These are phyloP conservation scores for Zosterops lateralis DNA, from an alignment of 2,113 vertebrate genomes.

Conservation along the genomic window DNA sequence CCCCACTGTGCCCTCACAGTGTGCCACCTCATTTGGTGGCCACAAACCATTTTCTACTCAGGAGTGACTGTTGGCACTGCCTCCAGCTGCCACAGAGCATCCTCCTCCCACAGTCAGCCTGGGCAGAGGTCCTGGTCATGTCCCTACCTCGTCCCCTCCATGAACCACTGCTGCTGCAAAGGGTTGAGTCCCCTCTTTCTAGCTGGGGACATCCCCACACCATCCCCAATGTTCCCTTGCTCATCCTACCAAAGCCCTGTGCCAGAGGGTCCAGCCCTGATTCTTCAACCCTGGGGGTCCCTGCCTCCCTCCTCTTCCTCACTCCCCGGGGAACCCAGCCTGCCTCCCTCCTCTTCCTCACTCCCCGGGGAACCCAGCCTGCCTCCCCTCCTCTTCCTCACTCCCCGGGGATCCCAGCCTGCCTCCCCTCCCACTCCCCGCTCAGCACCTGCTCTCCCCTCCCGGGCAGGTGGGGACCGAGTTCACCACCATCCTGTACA, in stretches of 20 bases:
- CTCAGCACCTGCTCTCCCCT: background rate
- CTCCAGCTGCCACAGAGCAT: too few species aligned
- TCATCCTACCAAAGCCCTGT: background rate
- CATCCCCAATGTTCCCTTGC: background rate
- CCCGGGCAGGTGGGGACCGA: constrained; percentile 91
- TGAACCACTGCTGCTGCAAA: too few species aligned
- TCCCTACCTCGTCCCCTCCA: too few species aligned
- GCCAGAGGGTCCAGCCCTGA: background rate
- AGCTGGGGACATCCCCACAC: background rate
- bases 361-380: background rate
- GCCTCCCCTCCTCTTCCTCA: background rate
- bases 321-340: background rate
- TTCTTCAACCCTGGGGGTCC: background rate
- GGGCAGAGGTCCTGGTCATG: too few species aligned
- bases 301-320: background rate
- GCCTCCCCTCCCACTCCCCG: background rate
- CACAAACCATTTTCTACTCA: too few species aligned
- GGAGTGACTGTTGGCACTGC: too few species aligned
- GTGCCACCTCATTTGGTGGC: too few species aligned
- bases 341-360: background rate
- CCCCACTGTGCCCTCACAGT: too few species aligned
- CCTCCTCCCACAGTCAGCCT: too few species aligned
- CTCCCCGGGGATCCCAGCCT: fast-evolving
- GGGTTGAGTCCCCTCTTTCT: background rate
- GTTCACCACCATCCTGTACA: constrained; percentile 97